Evolutionary conservation across 1,140 invertebrate genomes (phyloP).

Genomic region (Drosophila melanica): DNA sequence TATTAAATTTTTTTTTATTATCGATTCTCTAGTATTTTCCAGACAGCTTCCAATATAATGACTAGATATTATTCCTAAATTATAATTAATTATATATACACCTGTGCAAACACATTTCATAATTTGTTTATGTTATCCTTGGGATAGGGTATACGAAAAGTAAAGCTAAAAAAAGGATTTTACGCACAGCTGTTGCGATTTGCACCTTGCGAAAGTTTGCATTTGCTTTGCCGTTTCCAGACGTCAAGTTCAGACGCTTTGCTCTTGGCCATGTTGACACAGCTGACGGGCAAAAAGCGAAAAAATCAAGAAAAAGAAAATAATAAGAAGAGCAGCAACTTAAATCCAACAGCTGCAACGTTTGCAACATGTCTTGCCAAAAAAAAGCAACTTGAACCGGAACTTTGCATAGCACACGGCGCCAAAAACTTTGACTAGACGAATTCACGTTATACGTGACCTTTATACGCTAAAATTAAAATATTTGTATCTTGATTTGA

Average conservation of each 20-base stretch:
- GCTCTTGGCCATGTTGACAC: slow-evolving; percentile 46
- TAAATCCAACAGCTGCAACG: slow-evolving; percentile 31
- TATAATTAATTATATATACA: too few relatives aligned
- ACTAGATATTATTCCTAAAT: too few relatives aligned
- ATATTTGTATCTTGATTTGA: background rate
- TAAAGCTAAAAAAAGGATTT: background rate
- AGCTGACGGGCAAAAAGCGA: slow-evolving; percentile 24
- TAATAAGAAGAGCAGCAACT: slow-evolving; percentile 18
- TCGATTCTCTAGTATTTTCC: too few relatives aligned
- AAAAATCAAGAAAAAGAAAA: background rate
- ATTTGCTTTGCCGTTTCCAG: slow-evolving; percentile 25
- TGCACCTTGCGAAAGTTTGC: slow-evolving; percentile 49
- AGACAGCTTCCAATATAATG: too few relatives aligned
- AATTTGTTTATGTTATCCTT: background rate
- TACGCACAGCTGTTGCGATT: slow-evolving; percentile 47
- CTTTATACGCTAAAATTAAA: slow-evolving; percentile 1
- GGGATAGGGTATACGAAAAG: background rate
- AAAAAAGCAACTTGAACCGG: slow-evolving; percentile 33
- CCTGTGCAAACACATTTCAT: background rate
- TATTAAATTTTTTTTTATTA: too few relatives aligned
- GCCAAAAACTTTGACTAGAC: slow-evolving; percentile 32
- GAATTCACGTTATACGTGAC: background rate
- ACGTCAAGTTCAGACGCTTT: slow-evolving; percentile 44
- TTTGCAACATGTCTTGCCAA: slow-evolving; percentile 43
- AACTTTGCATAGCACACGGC: slow-evolving; percentile 38